phyloP scores from a whole-genome alignment of 2,797 vertebrate genomes.

The Crocidura indochinensis region DNA sequence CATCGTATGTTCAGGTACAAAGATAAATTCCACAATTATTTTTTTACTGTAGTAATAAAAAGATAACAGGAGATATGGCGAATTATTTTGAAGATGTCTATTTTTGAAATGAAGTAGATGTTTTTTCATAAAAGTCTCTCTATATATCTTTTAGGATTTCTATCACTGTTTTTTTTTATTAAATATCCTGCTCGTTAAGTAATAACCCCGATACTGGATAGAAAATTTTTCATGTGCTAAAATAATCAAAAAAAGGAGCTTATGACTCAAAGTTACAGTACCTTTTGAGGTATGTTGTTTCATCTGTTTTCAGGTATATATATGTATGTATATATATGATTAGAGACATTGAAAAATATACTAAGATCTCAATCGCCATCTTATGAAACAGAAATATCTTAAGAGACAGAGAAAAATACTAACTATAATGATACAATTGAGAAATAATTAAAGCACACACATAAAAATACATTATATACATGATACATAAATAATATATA shows the following conservation, averaged over 20 bases:
- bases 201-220: conserved; percentile 9
- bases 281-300: background rate
- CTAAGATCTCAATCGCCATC: background rate
- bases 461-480: conserved; percentile 31
- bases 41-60: conserved; percentile 34
- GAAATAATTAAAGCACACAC: background rate
- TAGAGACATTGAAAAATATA: conserved; percentile 29
- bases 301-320: background rate
- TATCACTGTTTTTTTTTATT: conserved; percentile 14
- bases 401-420: background rate
- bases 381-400: background rate
- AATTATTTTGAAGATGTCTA: background rate
- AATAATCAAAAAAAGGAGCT: conserved; percentile 11
- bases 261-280: conserved; percentile 53
- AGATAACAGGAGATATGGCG: background rate
- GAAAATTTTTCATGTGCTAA: conserved; percentile 46
- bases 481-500: too few relatives aligned
- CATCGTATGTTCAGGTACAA: conserved; percentile 10
- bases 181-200: conserved; percentile 42
- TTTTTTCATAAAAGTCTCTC: conserved; percentile 57
- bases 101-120: background rate
- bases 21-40: background rate
- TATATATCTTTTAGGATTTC: background rate
- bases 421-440: background rate
- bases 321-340: background rate